These are phyloP conservation scores for Hypanus sabinus DNA, from an alignment of 2,113 vertebrate species.

Conservation along the genomic window DNA sequence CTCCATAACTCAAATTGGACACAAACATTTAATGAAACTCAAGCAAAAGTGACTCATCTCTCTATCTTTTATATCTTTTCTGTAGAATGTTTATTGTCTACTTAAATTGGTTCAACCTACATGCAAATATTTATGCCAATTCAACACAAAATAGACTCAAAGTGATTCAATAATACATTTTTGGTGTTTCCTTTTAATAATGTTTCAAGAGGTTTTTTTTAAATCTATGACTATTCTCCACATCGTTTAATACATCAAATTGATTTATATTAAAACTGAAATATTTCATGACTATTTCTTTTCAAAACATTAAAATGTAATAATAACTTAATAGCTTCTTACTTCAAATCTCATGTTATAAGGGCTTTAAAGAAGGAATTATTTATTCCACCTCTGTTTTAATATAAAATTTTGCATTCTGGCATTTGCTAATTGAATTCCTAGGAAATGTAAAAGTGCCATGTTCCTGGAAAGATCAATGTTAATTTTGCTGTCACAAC, in stretches of 20 bases:
- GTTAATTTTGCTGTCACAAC: neutral
- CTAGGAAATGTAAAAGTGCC: neutral
- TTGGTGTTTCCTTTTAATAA: neutral
- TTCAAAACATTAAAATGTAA: neutral
- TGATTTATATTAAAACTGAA: neutral
- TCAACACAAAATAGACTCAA: neutral
- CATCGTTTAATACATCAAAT: neutral
- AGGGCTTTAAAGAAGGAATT: neutral
- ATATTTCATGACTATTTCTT: neutral
- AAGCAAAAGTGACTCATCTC: neutral
- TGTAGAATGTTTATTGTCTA: neutral
- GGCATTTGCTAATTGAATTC: neutral
- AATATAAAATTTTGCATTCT: neutral
- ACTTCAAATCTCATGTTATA: neutral
- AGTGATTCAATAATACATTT: neutral
- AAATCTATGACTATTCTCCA: neutral
- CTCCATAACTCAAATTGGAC: neutral
- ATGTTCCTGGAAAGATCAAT: neutral
- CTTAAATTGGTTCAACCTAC: neutral
- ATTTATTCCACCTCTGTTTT: neutral
- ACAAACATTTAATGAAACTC: neutral
- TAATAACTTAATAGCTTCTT: neutral
- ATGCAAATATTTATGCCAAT: neutral
- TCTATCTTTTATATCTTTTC: neutral
- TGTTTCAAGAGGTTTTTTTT: neutral